Evolutionary conservation across 1,140 invertebrate genomes (phyloP).

Genomic region (Meloidogyne floridensis): DNA sequence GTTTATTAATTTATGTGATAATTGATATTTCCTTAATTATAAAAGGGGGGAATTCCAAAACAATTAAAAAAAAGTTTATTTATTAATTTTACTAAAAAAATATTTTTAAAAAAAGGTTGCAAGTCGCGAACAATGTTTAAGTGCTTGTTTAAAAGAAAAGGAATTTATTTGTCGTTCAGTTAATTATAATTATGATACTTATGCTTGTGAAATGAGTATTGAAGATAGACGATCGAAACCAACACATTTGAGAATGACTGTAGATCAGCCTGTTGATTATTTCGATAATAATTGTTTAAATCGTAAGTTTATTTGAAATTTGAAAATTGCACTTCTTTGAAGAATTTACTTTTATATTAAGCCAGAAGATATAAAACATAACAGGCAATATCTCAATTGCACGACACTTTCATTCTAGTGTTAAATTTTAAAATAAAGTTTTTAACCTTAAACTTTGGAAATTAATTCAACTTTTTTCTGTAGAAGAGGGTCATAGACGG

Average conservation of each 20-base stretch:
- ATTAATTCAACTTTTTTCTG: too few relatives aligned
- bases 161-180: slow-evolving; percentile 66
- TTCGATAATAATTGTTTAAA: slow-evolving; percentile 65
- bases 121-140: slow-evolving; percentile 61
- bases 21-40: neutral
- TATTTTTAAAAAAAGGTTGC: slow-evolving; percentile 47
- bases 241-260: slow-evolving; percentile 58
- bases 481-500: too few relatives aligned
- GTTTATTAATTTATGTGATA: too few relatives aligned
- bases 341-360: too few relatives aligned
- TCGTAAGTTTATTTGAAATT: too few relatives aligned
- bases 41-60: neutral
- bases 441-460: too few relatives aligned
- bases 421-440: too few relatives aligned
- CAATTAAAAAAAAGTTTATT: too few relatives aligned
- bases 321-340: too few relatives aligned
- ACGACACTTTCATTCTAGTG: too few relatives aligned
- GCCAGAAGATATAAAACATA: neutral
- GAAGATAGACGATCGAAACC: slow-evolving; percentile 65
- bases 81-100: too few relatives aligned
- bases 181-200: slow-evolving; percentile 66
- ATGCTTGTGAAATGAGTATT: slow-evolving; percentile 63
- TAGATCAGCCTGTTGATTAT: slow-evolving; percentile 60
- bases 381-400: too few relatives aligned
- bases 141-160: slow-evolving; percentile 62